Evolutionary conservation across 2,113 vertebrate species (phyloP).

Genomic region (Baryphthengus martii): DNA sequence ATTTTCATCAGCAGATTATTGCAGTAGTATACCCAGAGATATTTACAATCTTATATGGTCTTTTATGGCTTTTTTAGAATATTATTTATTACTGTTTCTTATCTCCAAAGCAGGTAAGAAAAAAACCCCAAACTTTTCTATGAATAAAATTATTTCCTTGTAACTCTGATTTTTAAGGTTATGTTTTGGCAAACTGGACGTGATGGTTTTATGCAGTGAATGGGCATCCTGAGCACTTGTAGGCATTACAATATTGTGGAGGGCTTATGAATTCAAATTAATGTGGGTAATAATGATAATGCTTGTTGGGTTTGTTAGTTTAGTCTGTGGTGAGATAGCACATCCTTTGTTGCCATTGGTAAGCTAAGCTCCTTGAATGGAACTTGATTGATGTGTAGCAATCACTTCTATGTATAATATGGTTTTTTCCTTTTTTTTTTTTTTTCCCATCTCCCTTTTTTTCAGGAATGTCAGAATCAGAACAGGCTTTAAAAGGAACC

Average conservation of each 20-base stretch:
- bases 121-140: not conserved
- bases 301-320: not conserved
- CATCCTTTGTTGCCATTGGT: not conserved
- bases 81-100: not conserved
- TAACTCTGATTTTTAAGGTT: not conserved
- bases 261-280: not conserved
- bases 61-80: not conserved
- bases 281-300: not conserved
- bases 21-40: not conserved
- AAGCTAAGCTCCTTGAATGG: not conserved
- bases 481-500: conserved; percentile 95
- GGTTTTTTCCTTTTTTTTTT: not conserved
- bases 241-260: not conserved
- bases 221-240: not conserved
- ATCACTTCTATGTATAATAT: not conserved
- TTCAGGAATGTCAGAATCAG: conserved; percentile 95
- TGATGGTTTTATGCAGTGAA: not conserved
- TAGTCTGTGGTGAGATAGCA: not conserved
- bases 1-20: not conserved
- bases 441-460: not conserved
- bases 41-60: not conserved
- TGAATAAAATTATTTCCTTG: not conserved
- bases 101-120: not conserved
- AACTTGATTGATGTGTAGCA: not conserved
- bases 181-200: not conserved